Conservation (phyloP, 2,888 invertebrate genomes). For the Epicampocera succincta region DNA sequence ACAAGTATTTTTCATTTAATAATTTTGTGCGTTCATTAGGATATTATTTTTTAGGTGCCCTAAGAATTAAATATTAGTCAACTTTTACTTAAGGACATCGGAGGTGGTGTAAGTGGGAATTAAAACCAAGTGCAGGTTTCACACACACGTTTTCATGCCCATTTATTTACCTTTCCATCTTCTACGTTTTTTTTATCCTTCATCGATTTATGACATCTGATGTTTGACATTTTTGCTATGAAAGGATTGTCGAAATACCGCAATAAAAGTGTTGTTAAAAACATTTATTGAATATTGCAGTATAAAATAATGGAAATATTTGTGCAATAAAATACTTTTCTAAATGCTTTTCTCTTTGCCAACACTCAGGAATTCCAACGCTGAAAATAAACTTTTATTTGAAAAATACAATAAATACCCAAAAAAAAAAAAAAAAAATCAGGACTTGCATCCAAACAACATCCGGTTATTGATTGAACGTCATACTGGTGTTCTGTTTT, state of each 20-base stretch:
- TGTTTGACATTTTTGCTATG: conserved; percentile 20
- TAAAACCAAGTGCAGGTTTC: too few relatives aligned
- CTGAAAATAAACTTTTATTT: conserved; percentile 16
- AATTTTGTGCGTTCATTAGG: too few relatives aligned
- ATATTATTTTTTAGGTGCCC: too few relatives aligned
- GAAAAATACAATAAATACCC: not conserved
- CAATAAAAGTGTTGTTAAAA: too few relatives aligned
- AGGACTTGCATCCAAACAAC: conserved; percentile 12
- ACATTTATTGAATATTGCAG: conserved; percentile 2
- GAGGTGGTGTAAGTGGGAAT: too few relatives aligned
- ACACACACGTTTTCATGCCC: too few relatives aligned
- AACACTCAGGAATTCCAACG: conserved; percentile 20
- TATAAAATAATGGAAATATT: conserved; percentile 11
- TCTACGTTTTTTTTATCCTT: too few relatives aligned
- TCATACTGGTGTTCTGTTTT: conserved; percentile 3
- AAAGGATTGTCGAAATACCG: conserved; percentile 5
- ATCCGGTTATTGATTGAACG: conserved; percentile 13
- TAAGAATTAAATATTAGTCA: too few relatives aligned
- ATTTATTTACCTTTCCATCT: too few relatives aligned
- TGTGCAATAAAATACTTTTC: conserved; percentile 4
- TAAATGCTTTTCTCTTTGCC: not conserved
- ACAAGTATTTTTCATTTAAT: too few relatives aligned
- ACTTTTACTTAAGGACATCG: too few relatives aligned
- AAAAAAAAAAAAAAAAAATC: conserved; percentile 6
- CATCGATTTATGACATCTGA: too few relatives aligned